Evolutionary conservation across 2,797 vertebrate species (phyloP).

Genomic region (Manis crassicaudata): DNA sequence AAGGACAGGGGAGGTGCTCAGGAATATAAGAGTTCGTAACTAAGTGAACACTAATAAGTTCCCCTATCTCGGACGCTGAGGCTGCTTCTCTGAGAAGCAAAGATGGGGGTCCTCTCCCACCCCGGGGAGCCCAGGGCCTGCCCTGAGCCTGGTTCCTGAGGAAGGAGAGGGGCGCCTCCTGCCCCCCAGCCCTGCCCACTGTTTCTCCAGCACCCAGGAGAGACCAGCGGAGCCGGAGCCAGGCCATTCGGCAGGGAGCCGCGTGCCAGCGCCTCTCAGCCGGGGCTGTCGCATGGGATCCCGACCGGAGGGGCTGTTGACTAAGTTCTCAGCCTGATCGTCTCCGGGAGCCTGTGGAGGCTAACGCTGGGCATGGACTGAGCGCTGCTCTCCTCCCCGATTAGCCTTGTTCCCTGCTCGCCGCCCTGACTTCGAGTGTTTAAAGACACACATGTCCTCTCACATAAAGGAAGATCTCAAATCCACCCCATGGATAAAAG

Average conservation of each 20-base stretch:
- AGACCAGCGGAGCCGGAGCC: not conserved
- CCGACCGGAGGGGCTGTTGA: not conserved
- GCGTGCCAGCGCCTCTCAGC: not conserved
- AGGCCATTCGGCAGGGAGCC: too few relatives aligned
- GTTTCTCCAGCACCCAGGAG: not conserved
- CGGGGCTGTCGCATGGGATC: not conserved
- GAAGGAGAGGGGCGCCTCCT: not conserved
- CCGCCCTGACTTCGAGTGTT: too few relatives aligned
- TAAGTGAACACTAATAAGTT: not conserved
- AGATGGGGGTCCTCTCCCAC: not conserved
- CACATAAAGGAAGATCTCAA: not conserved
- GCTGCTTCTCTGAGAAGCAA: not conserved
- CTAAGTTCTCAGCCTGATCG: not conserved
- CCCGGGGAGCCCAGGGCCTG: not conserved
- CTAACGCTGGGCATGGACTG: not conserved
- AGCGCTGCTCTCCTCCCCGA: not conserved
- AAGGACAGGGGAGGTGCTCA: not conserved
- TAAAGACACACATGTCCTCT: not conserved
- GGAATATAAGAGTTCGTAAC: not conserved
- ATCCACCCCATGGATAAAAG: not conserved
- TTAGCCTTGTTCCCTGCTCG: not conserved
- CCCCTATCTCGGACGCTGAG: not conserved
- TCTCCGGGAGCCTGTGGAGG: not conserved
- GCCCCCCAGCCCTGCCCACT: not conserved
- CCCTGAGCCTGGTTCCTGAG: not conserved